phyloP scores from a whole-genome alignment of 2,797 vertebrate genomes.

The Siniperca undulata region DNA sequence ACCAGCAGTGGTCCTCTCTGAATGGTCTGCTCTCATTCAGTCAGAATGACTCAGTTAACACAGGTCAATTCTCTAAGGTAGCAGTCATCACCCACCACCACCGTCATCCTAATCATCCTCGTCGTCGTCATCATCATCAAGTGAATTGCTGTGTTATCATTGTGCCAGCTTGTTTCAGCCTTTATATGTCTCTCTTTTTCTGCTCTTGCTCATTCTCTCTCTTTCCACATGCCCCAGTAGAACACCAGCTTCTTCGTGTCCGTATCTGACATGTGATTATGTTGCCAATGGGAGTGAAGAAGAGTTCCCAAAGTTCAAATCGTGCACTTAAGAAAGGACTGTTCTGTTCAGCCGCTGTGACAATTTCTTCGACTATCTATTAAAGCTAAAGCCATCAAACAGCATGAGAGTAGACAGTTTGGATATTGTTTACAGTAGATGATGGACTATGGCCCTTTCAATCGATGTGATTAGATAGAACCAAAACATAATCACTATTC shows the following conservation, averaged over 20 bases:
- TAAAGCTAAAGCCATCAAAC: background rate
- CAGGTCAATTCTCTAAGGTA: constrained; percentile 53
- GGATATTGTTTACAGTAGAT: background rate
- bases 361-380: background rate
- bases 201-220: constrained; percentile 15
- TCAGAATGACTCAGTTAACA: constrained; percentile 47
- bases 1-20: constrained; percentile 41
- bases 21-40: constrained; percentile 45
- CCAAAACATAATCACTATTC: background rate
- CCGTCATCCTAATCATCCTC: background rate
- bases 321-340: background rate
- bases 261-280: constrained; percentile 14
- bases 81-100: constrained; percentile 25
- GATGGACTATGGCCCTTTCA: background rate
- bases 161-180: constrained; percentile 24
- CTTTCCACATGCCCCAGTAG: background rate
- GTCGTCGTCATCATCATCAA: constrained; percentile 9
- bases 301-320: constrained; percentile 16
- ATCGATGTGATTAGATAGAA: background rate
- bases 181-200: constrained; percentile 19
- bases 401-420: background rate
- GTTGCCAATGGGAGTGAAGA: constrained; percentile 12
- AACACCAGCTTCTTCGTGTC: constrained; percentile 6
- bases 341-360: background rate
- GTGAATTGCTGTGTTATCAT: constrained; percentile 7